Percentiles rank a stretch among this genome's conserved stretches.
phyloP scores from a whole-genome alignment of 2,888 invertebrate species.

The Pammene aurita region DNA sequence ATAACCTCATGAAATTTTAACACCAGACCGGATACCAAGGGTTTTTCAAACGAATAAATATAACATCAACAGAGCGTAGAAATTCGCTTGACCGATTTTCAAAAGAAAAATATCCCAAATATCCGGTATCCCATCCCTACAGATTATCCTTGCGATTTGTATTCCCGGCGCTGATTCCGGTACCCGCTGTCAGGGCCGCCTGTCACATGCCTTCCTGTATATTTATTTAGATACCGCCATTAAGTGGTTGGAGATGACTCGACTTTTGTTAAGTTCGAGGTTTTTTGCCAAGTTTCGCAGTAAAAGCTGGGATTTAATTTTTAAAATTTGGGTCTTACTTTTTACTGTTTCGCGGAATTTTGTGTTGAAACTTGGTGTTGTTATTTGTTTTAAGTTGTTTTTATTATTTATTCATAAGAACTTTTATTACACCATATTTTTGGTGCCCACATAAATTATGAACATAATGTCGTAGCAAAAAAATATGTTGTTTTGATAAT shows the following conservation, averaged over 20 bases:
- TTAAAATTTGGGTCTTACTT: not conserved
- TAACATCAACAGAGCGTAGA: conserved; percentile 8
- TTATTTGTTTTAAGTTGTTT: not conserved
- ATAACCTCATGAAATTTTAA: not conserved
- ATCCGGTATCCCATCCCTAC: conserved; percentile 14
- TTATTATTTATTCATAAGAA: not conserved
- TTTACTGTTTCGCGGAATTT: not conserved
- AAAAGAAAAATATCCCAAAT: conserved; percentile 10
- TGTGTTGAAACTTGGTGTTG: not conserved
- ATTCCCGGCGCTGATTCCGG: conserved; percentile 19
- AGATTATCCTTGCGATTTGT: conserved; percentile 30
- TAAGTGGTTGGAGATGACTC: conserved; percentile 27
- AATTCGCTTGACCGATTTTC: conserved; percentile 2
- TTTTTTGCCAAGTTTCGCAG: conserved; percentile 5
- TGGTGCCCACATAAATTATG: too few relatives aligned
- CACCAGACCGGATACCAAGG: not conserved
- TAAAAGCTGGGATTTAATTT: conserved; percentile 1
- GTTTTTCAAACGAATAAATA: conserved; percentile 5
- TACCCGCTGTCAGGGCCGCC: conserved; percentile 15
- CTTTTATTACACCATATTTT: not conserved
- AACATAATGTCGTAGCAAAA: too few relatives aligned
- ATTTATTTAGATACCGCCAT: conserved; percentile 36
- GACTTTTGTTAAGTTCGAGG: conserved; percentile 1
- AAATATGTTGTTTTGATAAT: too few relatives aligned
- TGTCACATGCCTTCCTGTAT: conserved; percentile 32